Evolutionary conservation across 2,888 invertebrate genomes (phyloP).

Genomic region (Brenthis hecate): DNA sequence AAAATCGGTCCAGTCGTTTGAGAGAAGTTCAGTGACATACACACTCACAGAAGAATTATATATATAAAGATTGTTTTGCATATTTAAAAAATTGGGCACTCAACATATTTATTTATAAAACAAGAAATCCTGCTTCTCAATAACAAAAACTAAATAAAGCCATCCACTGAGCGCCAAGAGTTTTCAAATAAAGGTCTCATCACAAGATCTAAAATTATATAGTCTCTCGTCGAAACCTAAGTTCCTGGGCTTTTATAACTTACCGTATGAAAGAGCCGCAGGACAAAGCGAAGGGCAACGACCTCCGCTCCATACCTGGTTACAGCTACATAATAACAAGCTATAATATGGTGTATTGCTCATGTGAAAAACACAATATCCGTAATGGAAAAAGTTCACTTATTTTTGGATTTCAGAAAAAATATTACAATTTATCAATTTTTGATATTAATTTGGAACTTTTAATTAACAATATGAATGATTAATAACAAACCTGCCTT

Average conservation of each 20-base stretch:
- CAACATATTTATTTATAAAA: too few relatives aligned
- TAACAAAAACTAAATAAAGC: too few relatives aligned
- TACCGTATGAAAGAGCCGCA: constrained; percentile 45
- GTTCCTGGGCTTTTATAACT: constrained; percentile 35
- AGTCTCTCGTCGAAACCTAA: constrained; percentile 21
- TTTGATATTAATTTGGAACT: too few relatives aligned
- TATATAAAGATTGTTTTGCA: too few relatives aligned
- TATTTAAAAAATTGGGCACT: too few relatives aligned
- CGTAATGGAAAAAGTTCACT: constrained; percentile 3
- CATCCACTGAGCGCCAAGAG: background rate
- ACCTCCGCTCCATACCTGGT: constrained; percentile 43
- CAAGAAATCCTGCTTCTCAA: too few relatives aligned
- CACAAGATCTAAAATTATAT: constrained; percentile 13
- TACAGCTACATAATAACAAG: constrained; percentile 17
- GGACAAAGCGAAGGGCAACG: constrained; percentile 72
- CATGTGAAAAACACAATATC: constrained; percentile 7
- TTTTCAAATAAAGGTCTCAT: background rate
- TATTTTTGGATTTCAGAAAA: background rate
- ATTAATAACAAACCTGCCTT: too few relatives aligned
- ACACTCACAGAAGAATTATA: too few relatives aligned
- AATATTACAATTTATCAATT: too few relatives aligned
- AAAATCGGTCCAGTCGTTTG: too few relatives aligned
- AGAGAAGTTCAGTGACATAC: too few relatives aligned
- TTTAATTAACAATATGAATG: too few relatives aligned
- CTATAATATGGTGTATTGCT: constrained; percentile 5